Percentiles rank a stretch among this genome's conserved stretches.
Evolutionary conservation across 1,140 invertebrate genomes (phyloP).

Genomic region (Pseudoatta argentina): DNA sequence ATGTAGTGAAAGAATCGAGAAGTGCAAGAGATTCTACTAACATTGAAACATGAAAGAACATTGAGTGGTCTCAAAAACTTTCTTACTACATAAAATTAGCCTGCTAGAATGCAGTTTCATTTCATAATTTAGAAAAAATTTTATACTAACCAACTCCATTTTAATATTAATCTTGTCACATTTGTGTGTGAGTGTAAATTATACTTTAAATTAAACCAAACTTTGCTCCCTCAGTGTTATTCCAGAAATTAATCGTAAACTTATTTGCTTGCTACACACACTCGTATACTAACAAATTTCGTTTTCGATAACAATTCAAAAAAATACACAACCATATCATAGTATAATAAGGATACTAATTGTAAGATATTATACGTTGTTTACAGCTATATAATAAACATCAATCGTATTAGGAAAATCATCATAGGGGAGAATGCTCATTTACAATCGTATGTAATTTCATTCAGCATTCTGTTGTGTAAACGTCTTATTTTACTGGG

Average conservation of each 20-base stretch:
- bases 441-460: conserved; percentile 68
- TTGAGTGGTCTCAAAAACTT: conserved; percentile 15
- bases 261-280: neutral
- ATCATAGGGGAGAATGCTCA: conserved; percentile 56
- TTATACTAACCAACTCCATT: neutral
- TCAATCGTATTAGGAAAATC: conserved; percentile 57
- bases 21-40: conserved; percentile 12
- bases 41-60: neutral
- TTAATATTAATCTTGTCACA: conserved; percentile 11
- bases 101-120: conserved; percentile 31
- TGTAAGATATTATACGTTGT: neutral
- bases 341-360: conserved; percentile 15
- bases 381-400: conserved; percentile 29
- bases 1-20: neutral
- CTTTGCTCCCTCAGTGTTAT: conserved; percentile 10
- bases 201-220: neutral
- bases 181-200: neutral
- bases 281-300: conserved; percentile 7
- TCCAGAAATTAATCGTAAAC: neutral
- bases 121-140: neutral
- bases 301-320: conserved; percentile 6
- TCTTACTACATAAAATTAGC: conserved; percentile 28
- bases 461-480: conserved; percentile 68
- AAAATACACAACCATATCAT: conserved; percentile 1
- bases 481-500: conserved; percentile 53